Evolutionary conservation across 2,113 vertebrate genomes (phyloP).

Genomic region (Cyprinus carpio): DNA sequence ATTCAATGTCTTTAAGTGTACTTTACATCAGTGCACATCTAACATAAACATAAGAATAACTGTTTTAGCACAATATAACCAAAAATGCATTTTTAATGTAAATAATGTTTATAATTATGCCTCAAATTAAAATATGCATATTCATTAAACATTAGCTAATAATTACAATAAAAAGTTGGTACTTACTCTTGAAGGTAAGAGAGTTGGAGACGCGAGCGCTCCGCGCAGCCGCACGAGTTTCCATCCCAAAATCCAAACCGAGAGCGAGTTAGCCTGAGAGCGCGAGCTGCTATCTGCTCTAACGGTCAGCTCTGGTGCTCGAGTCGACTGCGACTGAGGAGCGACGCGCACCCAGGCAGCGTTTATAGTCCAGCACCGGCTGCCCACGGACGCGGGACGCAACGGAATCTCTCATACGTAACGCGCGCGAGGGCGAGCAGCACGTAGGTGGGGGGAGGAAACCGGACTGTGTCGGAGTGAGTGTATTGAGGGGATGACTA

Average conservation of each 20-base stretch:
- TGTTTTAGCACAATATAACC: background rate
- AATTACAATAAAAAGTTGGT: background rate
- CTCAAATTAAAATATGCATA: background rate
- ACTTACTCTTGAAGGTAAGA: slow-evolving; percentile 76
- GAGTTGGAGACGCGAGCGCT: slow-evolving; percentile 56
- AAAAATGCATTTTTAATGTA: background rate
- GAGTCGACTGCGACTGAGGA: slow-evolving; percentile 67
- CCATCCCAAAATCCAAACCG: slow-evolving; percentile 78
- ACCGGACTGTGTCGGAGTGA: slow-evolving; percentile 44
- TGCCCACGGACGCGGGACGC: slow-evolving; percentile 70
- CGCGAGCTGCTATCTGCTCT: slow-evolving; percentile 80
- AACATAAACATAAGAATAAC: background rate
- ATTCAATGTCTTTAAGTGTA: background rate
- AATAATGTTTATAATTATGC: background rate
- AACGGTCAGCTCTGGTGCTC: slow-evolving; percentile 69
- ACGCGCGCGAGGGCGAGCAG: slow-evolving; percentile 55
- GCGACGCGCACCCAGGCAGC: slow-evolving; percentile 14
- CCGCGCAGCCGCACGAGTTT: slow-evolving; percentile 62
- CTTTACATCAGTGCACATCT: background rate
- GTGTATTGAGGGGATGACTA: slow-evolving; percentile 12
- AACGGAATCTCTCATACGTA: slow-evolving; percentile 71
- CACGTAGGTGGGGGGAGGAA: slow-evolving; percentile 58
- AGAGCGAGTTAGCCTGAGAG: slow-evolving; percentile 82
- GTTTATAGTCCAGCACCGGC: slow-evolving; percentile 66
- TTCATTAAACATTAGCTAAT: background rate